Evolutionary conservation across 2,113 vertebrate genomes (phyloP), one percentile per base, ranked within the genome.

Genomic region (Brachionichthys hirsutus): DNA sequence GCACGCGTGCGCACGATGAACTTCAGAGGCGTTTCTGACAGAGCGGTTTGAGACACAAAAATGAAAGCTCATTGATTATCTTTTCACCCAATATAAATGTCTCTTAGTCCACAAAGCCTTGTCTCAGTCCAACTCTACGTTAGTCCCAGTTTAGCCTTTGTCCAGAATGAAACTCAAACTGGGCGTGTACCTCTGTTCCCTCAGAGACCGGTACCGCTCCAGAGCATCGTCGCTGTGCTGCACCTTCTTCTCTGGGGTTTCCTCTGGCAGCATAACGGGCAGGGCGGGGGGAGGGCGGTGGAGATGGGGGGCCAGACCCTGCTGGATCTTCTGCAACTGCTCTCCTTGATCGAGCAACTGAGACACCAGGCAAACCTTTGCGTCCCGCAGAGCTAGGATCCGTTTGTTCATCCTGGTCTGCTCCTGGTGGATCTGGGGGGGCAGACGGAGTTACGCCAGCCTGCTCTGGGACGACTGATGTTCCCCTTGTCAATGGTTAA

Each of bases 161-260:
- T 30, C 24, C 8, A 30, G 24, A 14, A 42, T 15, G 3, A 14
- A 42, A 42, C 40, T 6, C 14, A 15, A 15, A 14, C 13, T 12
- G 40, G 40, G 9, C 2, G 5, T 15, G 38, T 58, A 88, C 85
- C 66, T 75, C 45, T 81, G 68, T 12, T 78, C 48, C 24, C 45
- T 68, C 12, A 72, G 60, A 0, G 34, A 3, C 19, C 67, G 84
- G 81, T 94, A 96, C 40, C 64, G 84, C 11, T 92, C 67, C 48
- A 97, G 88, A 4, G 64, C 90, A 0, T 82, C 51, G 0, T 6
- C 68, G 53, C 88, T 88, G 61, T 77, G 93, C 12, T 80, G 84
- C 67, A 93, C 88, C 74, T 77, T 91, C 78, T 81, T 92, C 86
- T 96, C 94, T 12, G 93, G 94, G 2, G 79, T 89, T 73, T 99